These are phyloP conservation scores for Cetonia aurata DNA, from an alignment of 2,888 invertebrate species.

Conservation along the genomic window DNA sequence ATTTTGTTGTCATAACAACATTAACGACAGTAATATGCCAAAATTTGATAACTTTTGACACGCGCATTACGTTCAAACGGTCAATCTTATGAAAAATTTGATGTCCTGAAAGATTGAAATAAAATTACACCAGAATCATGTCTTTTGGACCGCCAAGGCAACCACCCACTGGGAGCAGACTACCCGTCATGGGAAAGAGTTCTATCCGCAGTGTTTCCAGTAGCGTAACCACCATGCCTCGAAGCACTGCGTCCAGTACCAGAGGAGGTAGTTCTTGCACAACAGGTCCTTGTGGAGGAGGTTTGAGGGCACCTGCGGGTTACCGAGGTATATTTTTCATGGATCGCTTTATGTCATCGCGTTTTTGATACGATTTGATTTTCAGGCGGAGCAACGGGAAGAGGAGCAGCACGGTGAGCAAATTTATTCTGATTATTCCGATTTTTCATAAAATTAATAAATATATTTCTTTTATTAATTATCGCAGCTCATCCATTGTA, in stretches of 20 bases:
- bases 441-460: too few species aligned
- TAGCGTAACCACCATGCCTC: conserved; percentile 12
- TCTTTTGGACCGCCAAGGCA: conserved; percentile 25
- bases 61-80: background rate
- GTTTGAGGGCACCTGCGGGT: background rate
- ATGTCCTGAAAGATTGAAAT: background rate
- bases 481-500: background rate
- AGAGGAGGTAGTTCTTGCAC: conserved; percentile 15
- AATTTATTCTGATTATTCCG: background rate
- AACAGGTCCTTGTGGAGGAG: conserved; percentile 17
- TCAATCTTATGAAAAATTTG: conserved; percentile 7
- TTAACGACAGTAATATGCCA: background rate
- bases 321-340: background rate
- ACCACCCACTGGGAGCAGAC: conserved; percentile 2
- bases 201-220: conserved; percentile 14
- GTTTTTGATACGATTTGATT: too few species aligned
- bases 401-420: conserved; percentile 8
- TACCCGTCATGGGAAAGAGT: background rate
- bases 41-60: conserved; percentile 28
- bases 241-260: conserved; percentile 15
- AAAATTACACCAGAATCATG: conserved; percentile 4
- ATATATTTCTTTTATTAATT: too few species aligned
- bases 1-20: conserved; percentile 6
- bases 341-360: too few species aligned
- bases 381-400: background rate